Base-by-base conservation (phyloP, 2,888 invertebrate species). In the Aspidiotus rigidus region DNA sequence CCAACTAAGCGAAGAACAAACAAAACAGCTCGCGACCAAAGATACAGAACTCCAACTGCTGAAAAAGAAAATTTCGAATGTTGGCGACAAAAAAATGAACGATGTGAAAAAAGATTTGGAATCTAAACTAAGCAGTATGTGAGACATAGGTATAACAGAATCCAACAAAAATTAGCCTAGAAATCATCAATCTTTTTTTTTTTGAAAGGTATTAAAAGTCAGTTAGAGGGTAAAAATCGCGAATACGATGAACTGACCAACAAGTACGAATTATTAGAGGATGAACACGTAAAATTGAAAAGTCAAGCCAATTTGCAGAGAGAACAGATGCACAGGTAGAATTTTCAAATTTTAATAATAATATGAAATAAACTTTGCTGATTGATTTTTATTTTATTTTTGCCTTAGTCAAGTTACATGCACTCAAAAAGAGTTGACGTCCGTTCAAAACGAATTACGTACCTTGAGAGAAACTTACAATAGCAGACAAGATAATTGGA, bases 271-370 rank as follows among this genome's bases (percentile, higher is more conserved):
- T 83, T 87, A 71, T 78, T 93, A 53, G 88, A 89, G 76, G 91
- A 92, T 77, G 91, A 92, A 75, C 89, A 90, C 74, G 88, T 91
- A 0, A 84, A 89, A 0, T 87, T 88, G 72, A 91, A 90, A 79
- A 87, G 90, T 8, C 86, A 89, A 76, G 79, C 91, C 6, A 88
- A 88, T 7, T 87, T 86, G 69, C 90, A 93, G 77, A 93, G 90
- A 76, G 88, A 91, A 79, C 84, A 85, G 74, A 80, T 90, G 13
- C 86, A 88, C 78, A 83, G 83, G 88, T 87, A 76, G 72, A 10
- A 17, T 16, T 28, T 28, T 28, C 2, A 28, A 28, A 3, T 28
- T 28, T 1, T 28, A 28, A 28, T 28, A 1, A 28, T 28, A 5
- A 28, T 28, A 5, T 28, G 2, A 5, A 28, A 28, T 28, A 28